These are phyloP conservation scores for Buceros bicornis DNA, from an alignment of 2,797 vertebrate genomes.

Conservation along the genomic window DNA sequence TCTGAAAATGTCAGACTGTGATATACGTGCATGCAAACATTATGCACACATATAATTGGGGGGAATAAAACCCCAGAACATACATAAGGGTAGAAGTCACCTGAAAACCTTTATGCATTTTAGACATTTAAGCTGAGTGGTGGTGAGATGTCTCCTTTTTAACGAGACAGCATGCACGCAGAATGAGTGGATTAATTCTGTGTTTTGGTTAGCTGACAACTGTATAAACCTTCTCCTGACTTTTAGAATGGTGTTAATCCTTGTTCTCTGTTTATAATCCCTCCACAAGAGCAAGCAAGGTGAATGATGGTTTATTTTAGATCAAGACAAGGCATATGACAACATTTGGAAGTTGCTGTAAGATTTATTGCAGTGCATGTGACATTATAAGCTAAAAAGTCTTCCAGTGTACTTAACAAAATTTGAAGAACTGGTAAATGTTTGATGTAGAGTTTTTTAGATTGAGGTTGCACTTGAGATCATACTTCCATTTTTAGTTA, in stretches of 20 bases:
- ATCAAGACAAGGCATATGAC: constrained; percentile 48
- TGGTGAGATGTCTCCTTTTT: constrained; percentile 2
- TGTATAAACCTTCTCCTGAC: constrained; percentile 71
- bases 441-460: background rate
- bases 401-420: background rate
- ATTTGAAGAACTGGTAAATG: background rate
- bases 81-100: background rate
- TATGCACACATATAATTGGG: background rate
- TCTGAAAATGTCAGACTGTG: background rate
- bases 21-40: background rate
- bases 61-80: accelerated
- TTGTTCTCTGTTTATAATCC: constrained; percentile 76
- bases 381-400: background rate
- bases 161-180: background rate
- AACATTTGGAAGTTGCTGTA: constrained; percentile 16
- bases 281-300: constrained; percentile 79
- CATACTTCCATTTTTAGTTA: background rate
- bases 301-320: constrained; percentile 67
- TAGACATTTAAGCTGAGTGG: background rate
- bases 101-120: background rate
- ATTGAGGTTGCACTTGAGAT: background rate
- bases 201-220: constrained; percentile 64
- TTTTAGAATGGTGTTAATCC: constrained; percentile 80
- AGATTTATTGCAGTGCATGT: background rate
- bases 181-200: constrained; percentile 72